Base-by-base conservation (phyloP, 35 echinoderm and acorn worm species). In the Apostichopus parvimensis region DNA sequence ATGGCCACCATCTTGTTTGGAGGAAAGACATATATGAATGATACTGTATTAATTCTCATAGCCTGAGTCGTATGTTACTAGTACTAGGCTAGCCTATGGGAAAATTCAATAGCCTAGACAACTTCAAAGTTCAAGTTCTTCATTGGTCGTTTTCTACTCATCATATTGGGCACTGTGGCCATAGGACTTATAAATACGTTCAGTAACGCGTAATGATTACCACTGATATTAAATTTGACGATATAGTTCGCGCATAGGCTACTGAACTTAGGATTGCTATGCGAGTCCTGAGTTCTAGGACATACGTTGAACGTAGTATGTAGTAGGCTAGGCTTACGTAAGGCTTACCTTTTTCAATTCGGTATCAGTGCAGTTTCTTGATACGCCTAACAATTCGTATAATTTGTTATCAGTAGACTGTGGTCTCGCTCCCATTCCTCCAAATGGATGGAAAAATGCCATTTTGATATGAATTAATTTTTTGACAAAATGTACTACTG, bases 331-430 rank as follows among this genome's bases (percentile, higher is more conserved):
- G 62, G 62, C 83, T 21, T 73, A 73, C 14, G 20, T 88, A 45
- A 22, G 17, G 15, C 65, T 58, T 91, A 98, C 96, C 96, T 95
- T 98, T 77, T 98, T 98, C 15, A 98, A 59, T 89, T 98, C 96
- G 6, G 82, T 79, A 84, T 90, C 94, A 21, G 83, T 91, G 24
- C 91, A 94, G 77, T 93, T 95, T 93, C 79, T 95, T 26, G 91
- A 65, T 57, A 98, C 96, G 78, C 94, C 92, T 85, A 98, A 87
- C 70, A 93, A 45, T 6, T 98, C 96, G 22, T 98, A 98, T 12
- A 98, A 89, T 53, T 56, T 92, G 70, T 88, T 95, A 92, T 98
- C 96, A 53, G 61, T 90, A 10, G 93, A 73, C 53, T 91, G 72
- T 56, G 89, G 89, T 91, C 28, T 54, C 60, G 61, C 26, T 23